Evolutionary conservation across 2,113 vertebrate species (phyloP).

Genomic region (Castor canadensis): DNA sequence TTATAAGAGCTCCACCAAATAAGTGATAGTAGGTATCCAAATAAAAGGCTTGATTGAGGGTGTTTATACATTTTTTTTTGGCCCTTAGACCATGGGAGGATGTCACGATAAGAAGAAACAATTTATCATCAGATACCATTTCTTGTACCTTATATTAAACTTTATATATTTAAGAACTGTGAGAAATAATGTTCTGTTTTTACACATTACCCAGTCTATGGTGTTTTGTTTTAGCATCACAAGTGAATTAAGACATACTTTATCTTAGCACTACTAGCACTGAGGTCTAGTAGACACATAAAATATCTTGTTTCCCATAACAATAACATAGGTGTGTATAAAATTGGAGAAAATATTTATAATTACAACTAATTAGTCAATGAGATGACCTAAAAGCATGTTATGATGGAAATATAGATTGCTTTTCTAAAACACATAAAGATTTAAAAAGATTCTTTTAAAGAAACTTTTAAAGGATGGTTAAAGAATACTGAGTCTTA

Average conservation of each 20-base stretch:
- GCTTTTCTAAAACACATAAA: background rate
- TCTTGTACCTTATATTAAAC: background rate
- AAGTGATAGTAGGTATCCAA: no score
- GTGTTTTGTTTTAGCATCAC: no score
- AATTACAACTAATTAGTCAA: background rate
- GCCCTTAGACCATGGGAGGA: no score
- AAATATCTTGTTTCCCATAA: background rate
- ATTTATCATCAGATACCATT: background rate
- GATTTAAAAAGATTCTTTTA: background rate
- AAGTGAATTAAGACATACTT: no score
- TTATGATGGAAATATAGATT: background rate
- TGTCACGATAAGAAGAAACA: background rate
- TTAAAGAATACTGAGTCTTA: background rate
- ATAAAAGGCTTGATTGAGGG: background rate
- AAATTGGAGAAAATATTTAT: no score
- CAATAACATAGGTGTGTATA: no score
- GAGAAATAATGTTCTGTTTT: background rate
- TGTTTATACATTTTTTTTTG: background rate
- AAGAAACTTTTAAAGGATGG: background rate
- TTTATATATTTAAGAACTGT: background rate
- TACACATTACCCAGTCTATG: no score
- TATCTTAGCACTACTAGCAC: no score
- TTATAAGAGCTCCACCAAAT: background rate
- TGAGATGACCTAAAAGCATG: no score
- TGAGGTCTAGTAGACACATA: background rate